Evolutionary conservation across 2,797 vertebrate species (phyloP).

Genomic region (Rhynchotus rufescens): DNA sequence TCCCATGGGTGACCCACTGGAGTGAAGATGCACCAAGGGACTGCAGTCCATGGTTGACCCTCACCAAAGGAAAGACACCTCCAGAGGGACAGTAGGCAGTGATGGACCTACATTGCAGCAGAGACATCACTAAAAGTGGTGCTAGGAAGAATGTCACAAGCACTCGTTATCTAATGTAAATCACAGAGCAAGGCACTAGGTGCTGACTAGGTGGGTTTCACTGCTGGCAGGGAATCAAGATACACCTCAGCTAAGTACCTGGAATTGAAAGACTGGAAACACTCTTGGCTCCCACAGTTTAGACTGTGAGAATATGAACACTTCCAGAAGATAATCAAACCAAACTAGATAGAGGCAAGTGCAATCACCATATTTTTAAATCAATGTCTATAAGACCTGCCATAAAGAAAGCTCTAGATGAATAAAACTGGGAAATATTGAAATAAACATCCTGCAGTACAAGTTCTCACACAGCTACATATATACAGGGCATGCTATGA

Average conservation of each 20-base stretch:
- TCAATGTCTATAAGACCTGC: neutral
- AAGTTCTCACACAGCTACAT: neutral
- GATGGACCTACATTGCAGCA: neutral
- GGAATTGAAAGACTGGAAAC: neutral
- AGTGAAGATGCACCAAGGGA: neutral
- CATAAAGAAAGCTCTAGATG: neutral
- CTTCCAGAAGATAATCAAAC: neutral
- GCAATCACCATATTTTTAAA: constrained; percentile 1
- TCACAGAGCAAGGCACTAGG: neutral
- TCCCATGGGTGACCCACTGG: neutral
- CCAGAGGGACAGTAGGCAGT: neutral
- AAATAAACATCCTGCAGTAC: neutral
- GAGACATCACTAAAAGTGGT: neutral
- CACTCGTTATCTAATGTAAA: neutral
- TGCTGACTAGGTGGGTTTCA: neutral
- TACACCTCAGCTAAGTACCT: neutral
- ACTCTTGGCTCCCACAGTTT: neutral
- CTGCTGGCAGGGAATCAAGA: neutral
- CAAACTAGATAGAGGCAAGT: neutral
- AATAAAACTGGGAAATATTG: neutral
- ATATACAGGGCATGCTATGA: neutral
- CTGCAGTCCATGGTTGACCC: neutral
- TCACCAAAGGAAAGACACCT: too few relatives aligned
- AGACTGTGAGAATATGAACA: neutral
- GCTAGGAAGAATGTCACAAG: neutral